Evolutionary conservation across 2,113 vertebrate species (phyloP).

Genomic region (Hyla sarda): DNA sequence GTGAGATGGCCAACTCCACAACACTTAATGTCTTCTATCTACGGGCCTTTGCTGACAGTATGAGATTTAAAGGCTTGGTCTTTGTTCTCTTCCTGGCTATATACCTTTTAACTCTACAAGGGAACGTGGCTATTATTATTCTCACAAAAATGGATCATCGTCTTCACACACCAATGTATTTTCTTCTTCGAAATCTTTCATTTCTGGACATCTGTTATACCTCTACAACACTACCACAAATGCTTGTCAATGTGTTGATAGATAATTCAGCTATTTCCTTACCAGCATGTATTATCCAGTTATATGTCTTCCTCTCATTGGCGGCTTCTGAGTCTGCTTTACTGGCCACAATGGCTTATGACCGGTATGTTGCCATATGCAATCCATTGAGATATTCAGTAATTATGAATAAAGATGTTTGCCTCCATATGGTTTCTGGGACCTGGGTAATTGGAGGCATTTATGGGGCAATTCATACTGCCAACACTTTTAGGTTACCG

Average conservation of each 20-base stretch:
- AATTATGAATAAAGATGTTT: slow-evolving; percentile 60
- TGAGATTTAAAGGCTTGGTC: background rate
- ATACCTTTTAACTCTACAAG: slow-evolving; percentile 19
- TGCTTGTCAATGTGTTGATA: slow-evolving; percentile 60
- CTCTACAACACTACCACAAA: slow-evolving; percentile 63
- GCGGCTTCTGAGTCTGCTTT: slow-evolving; percentile 65
- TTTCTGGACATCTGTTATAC: slow-evolving; percentile 63
- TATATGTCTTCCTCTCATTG: slow-evolving; percentile 65
- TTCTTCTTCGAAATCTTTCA: slow-evolving; percentile 62
- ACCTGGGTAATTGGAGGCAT: slow-evolving; percentile 30
- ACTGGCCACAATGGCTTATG: slow-evolving; percentile 64
- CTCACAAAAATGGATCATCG: slow-evolving; percentile 34
- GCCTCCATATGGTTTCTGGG: slow-evolving; percentile 21
- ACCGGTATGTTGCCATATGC: slow-evolving; percentile 5
- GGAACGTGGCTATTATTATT: slow-evolving; percentile 30
- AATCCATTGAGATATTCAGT: slow-evolving; percentile 51
- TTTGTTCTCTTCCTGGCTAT: slow-evolving; percentile 25
- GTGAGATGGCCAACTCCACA: background rate
- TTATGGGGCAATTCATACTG: slow-evolving; percentile 33
- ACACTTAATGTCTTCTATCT: background rate
- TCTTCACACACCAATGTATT: slow-evolving; percentile 65
- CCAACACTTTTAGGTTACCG: slow-evolving; percentile 56
- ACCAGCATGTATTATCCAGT: slow-evolving; percentile 61
- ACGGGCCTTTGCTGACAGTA: background rate
- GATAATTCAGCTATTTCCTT: slow-evolving; percentile 60